These are phyloP conservation scores for Grus americana DNA, from an alignment of 2,113 vertebrate genomes.

Conservation along the genomic window DNA sequence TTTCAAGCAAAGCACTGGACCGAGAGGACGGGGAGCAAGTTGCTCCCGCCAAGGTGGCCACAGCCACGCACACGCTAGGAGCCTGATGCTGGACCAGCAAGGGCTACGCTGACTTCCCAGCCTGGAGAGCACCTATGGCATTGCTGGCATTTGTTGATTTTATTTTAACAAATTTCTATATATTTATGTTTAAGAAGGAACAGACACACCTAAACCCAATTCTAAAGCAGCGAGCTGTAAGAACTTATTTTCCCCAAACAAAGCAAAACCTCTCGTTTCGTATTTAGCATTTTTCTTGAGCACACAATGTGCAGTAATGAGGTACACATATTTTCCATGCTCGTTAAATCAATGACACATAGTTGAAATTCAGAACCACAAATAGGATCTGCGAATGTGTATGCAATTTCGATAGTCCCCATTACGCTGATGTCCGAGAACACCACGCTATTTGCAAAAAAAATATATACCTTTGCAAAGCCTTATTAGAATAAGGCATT, in stretches of 20 bases:
- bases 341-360: neutral
- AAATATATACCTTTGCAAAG: neutral
- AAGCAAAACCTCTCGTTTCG: neutral
- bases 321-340: neutral
- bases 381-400: neutral
- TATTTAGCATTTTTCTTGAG: neutral
- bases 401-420: neutral
- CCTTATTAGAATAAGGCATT: neutral
- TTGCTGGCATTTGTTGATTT: no score
- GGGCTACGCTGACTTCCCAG: neutral
- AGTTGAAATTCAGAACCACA: neutral
- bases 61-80: rapidly evolving
- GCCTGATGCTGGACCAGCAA: neutral
- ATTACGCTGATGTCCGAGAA: neutral
- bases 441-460: neutral
- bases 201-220: neutral
- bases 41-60: neutral
- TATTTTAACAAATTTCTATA: neutral
- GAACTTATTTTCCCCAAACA: neutral
- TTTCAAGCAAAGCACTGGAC: rapidly evolving
- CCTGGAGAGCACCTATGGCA: no score
- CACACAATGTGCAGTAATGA: neutral
- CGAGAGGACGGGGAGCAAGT: rapidly evolving
- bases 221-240: neutral
- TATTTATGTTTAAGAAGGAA: neutral